Conservation (phyloP, 1,140 invertebrate species). For the Dryas iulia region DNA sequence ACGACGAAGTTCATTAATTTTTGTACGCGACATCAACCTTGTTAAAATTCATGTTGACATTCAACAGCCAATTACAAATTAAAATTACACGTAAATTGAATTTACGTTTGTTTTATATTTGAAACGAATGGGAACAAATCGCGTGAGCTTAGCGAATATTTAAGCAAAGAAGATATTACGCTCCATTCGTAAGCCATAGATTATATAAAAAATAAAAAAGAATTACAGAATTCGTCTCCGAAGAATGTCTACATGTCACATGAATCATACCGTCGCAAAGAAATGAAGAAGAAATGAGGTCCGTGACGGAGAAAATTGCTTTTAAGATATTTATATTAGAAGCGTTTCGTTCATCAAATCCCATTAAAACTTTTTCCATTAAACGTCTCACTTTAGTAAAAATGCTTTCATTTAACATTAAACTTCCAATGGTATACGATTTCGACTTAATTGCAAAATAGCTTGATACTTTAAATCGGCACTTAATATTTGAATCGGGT, state of each 20-base stretch:
- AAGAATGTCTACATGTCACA: conserved; percentile 17
- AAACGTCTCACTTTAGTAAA: conserved; percentile 62
- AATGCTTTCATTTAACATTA: conserved; percentile 58
- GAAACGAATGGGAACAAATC: background rate
- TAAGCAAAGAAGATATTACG: background rate
- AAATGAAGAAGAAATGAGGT: conserved; percentile 40
- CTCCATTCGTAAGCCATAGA: background rate
- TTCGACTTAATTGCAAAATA: conserved; percentile 51
- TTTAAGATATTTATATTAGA: conserved; percentile 60
- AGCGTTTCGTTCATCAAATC: conserved; percentile 68
- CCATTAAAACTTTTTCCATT: conserved; percentile 76
- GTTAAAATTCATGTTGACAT: conserved; percentile 11
- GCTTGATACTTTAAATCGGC: conserved; percentile 40
- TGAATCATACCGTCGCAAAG: conserved; percentile 24
- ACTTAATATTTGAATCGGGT: conserved; percentile 33
- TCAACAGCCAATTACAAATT: background rate
- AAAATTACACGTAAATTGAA: background rate
- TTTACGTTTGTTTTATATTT: background rate
- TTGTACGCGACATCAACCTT: conserved; percentile 10
- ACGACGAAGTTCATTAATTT: conserved; percentile 15
- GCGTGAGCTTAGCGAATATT: background rate
- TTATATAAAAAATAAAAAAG: background rate
- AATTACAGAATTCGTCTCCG: background rate
- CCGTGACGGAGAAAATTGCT: conserved; percentile 58
- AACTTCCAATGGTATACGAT: conserved; percentile 54